Evolutionary conservation across 1,140 invertebrate genomes (phyloP), one percentile per base, ranked within the genome.

Genomic region (Macrobrachium rosenbergii): DNA sequence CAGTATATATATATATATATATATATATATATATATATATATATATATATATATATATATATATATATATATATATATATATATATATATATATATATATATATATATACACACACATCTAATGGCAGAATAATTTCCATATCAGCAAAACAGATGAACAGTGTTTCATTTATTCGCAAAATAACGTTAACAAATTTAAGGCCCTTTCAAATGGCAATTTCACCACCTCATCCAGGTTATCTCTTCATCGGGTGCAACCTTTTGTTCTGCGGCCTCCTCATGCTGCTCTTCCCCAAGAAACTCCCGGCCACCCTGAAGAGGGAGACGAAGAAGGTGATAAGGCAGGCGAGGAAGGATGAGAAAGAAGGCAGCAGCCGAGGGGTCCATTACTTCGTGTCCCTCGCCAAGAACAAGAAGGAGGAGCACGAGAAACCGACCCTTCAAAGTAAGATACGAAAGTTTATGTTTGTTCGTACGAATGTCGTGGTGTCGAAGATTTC

Each of bases 231-330:
- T 14, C n/a, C 78, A 87, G 85, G 85, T 8, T 73, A 81, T 17
- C 23, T 81, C 17, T 87, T 82, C 78, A 52, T 87, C 16, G 85
- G 77, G 14, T 10, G 23, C 11, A 79, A 58, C 45, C 23, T 87
- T 10, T 17, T 63, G 1, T 37, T 82, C 67, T 52, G 52, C 5
- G 67, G 64, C 37, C 7, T 64, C 19, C 85, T 77, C 12, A 78
- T 87, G 45, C 81, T 87, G 77, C 45, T 87, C 59, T 87, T 87
- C 28, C 85, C 85, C 10, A 59, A 52, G 5, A 87, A 87, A 37
- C 69, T 87, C 5, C 85, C 85, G 16, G 85, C 85, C 11, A 87
- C 85, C 6, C 69, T 87, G 11, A 62, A 67, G 67, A 80, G 85
- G 37, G 85, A 87, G 19, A 67, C 17, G 11, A 87, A 82, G 69